Evolutionary conservation across 2,113 vertebrate species (phyloP), one percentile per base, ranked within the genome.

Genomic region (Callipepla squamata): DNA sequence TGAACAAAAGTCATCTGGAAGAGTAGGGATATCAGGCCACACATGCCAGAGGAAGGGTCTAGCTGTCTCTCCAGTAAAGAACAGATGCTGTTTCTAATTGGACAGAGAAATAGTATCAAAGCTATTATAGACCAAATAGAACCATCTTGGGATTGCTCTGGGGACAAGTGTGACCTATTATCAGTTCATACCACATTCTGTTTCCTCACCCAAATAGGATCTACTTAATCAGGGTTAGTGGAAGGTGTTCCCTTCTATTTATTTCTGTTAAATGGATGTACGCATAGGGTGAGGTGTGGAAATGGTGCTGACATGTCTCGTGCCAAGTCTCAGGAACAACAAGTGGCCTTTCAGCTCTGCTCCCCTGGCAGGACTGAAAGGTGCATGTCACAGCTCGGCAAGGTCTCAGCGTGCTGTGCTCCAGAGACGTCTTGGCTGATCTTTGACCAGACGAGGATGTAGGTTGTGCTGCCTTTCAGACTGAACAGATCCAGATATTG

Each of bases 401-500:
- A 53, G 44, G 21, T 75, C 81, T 80, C 21, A 22, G 75, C 79
- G 42, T 62, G 23, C 45, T 26, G 40, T 28, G 30, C 79, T 75
- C 32, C 40, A 57, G 58, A 79, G 36, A 20, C 42, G 48, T 62
- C 58, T 86, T 61, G 57, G 42, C 42, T 74, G 79, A 13, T 58
- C 81, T 90, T 84, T 76, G 3, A 38, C 66, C 40, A 65, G 66
- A 25, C 58, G 68, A 66, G 6, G 50, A 68, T 69, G 66, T 78
- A 66, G 86, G 62, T 72, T 2, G 1, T 66, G 45, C 70, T 81
- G 16, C 45, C 90, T 87, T 90, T 81, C 66, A 84, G 48, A 34
- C 40, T 90, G 72, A 48, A 74, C 74, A 73, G 32, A 40, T 86
- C 87, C 45, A 69, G 42, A 85, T 47, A 67, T 77, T 85, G 57